These are phyloP conservation scores for Lypha dubia DNA, from an alignment of 2,888 invertebrate species.

Conservation along the genomic window DNA sequence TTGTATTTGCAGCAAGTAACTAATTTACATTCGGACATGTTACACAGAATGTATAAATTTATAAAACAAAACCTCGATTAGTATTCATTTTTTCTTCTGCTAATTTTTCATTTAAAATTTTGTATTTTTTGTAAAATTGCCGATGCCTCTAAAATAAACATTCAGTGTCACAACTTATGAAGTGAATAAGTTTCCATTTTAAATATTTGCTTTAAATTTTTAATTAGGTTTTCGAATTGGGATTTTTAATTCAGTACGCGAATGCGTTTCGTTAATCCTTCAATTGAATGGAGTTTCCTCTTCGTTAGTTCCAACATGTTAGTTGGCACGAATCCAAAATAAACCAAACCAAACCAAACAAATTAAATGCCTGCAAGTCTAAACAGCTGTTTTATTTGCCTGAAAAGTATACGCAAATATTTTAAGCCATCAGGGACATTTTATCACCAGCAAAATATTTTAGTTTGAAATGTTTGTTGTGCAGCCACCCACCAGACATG, in stretches of 20 bases:
- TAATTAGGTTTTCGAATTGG: slow-evolving; percentile 46
- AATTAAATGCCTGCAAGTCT: slow-evolving; percentile 13
- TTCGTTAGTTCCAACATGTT: background rate
- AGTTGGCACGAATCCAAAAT: slow-evolving; percentile 8
- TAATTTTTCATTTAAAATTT: background rate
- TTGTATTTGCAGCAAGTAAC: slow-evolving; percentile 55
- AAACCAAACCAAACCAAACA: slow-evolving; percentile 7
- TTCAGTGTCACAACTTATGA: background rate
- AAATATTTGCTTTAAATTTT: slow-evolving; percentile 17
- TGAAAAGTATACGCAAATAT: slow-evolving; percentile 4
- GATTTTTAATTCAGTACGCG: slow-evolving; percentile 24
- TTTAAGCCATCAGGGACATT: slow-evolving; percentile 15
- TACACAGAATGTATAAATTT: slow-evolving; percentile 42
- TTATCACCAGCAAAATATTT: background rate
- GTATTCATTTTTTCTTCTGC: background rate
- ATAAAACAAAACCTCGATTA: background rate
- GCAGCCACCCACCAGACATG: slow-evolving; percentile 4
- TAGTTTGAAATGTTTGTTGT: background rate
- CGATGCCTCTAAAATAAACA: background rate
- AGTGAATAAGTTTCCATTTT: background rate
- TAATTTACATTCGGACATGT: slow-evolving; percentile 58
- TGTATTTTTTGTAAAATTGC: background rate
- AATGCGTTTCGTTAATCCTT: slow-evolving; percentile 12
- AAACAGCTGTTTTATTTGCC: slow-evolving; percentile 13
- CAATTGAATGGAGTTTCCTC: slow-evolving; percentile 32